Percentiles rank a stretch among this genome's conserved stretches.
These are phyloP conservation scores for Rhinogobius similis DNA, from an alignment of 2,113 vertebrate species.

Conservation along the genomic window DNA sequence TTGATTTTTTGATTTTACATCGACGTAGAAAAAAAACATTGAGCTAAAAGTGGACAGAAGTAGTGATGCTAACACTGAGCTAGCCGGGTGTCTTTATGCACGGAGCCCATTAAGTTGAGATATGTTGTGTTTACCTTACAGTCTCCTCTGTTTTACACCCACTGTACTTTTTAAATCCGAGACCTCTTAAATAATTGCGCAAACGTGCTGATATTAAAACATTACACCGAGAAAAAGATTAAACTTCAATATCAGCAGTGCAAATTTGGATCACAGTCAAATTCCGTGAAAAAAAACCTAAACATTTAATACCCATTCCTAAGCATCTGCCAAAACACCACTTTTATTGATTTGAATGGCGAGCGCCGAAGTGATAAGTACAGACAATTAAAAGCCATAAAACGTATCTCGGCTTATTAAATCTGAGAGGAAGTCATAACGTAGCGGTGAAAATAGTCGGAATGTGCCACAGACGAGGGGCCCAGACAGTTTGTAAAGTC, in stretches of 20 bases:
- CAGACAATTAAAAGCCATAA: slow-evolving; percentile 1
- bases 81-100: no score
- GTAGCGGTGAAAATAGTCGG: not conserved
- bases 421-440: not conserved
- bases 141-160: no score
- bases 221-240: not conserved
- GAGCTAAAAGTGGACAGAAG: no score
- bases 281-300: not conserved
- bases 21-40: no score
- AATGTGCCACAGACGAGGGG: slow-evolving; percentile 29
- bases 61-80: no score
- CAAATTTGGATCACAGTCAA: not conserved
- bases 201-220: not conserved
- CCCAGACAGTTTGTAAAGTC: slow-evolving; percentile 52
- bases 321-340: slow-evolving; percentile 2
- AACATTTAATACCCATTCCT: not conserved
- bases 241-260: not conserved
- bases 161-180: no score
- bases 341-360: slow-evolving; percentile 2
- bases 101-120: no score
- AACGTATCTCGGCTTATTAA: slow-evolving; percentile 1
- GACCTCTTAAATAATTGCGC: no score
- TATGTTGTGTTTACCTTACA: not conserved
- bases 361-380: slow-evolving; percentile 4
- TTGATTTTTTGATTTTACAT: no score